Evolutionary conservation across 2,888 invertebrate genomes (phyloP), one percentile per base, ranked within the genome.

Genomic region (Timema podura): DNA sequence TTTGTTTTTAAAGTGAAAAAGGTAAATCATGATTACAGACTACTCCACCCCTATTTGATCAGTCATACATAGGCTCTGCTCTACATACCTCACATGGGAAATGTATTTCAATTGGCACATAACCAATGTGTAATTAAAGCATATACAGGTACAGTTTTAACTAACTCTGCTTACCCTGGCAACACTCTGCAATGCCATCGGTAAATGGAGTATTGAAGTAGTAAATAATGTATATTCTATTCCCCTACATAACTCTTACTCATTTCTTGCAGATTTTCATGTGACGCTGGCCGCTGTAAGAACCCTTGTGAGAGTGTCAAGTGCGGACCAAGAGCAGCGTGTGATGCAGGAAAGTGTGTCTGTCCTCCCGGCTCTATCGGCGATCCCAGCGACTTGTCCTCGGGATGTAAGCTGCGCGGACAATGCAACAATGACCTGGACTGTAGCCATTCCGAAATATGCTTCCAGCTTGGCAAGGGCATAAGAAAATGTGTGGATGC

Each of bases 401-500:
- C 83, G 71, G 95, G 95, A 6, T 95, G 95, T 77, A 84, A 85
- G 72, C 82, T 89, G 64, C 87, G 88, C 51, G 91, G 90, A 30
- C 91, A 91, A 76, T 96, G 95, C 78, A 84, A 85, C 73, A 91
- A 91, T 74, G 93, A 95, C 79, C 86, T 88, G 2, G 92, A 94
- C 75, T 96, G 96, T 78, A 87, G 88, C 74, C 88, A 90, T 76
- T 87, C 91, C 2, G 91, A 95, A 82, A 95, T 95, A 77, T 96
- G 95, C 80, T 93, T 95, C 82, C 93, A 93, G 82, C 81, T 92
- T 47, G 89, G 90, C 65, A 91, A 89, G 82, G 71, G 71, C 47
- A 80, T 88, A 5, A 85, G 95, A 69, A 92, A 92, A 81, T 95
- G 95, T 80, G 89, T 93, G 5, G 93, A 95, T 79, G 92, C 91